These are phyloP conservation scores for Apocrypta bakeri DNA, from an alignment of 1,140 invertebrate genomes.

Conservation along the genomic window DNA sequence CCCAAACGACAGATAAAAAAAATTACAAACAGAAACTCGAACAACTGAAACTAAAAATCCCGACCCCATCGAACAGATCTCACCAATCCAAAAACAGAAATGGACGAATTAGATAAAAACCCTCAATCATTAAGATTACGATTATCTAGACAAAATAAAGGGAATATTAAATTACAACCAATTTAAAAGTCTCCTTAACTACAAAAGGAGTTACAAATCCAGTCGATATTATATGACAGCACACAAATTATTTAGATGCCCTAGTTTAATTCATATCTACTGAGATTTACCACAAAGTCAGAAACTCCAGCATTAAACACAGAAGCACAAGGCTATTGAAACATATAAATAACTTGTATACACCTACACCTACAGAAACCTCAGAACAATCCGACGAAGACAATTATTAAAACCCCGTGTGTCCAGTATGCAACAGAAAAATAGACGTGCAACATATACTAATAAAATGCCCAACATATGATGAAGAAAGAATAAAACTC, in stretches of 20 bases:
- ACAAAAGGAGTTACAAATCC: background rate
- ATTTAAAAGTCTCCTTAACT: constrained; percentile 8
- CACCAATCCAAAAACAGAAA: background rate
- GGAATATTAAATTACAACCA: constrained; percentile 4
- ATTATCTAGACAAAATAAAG: constrained; percentile 6
- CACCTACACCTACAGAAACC: background rate
- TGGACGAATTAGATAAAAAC: background rate
- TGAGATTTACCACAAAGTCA: background rate
- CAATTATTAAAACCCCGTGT: background rate
- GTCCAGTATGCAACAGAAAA: background rate
- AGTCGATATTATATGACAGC: constrained; percentile 12
- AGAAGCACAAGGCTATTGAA: constrained; percentile 29
- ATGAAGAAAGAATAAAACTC: too few species aligned
- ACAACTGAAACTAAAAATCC: too few species aligned
- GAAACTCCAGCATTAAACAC: constrained; percentile 36
- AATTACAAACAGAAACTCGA: too few species aligned
- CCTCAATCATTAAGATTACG: background rate
- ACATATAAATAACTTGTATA: background rate
- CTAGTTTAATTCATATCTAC: constrained; percentile 18
- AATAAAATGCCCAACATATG: too few species aligned
- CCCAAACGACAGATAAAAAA: too few species aligned
- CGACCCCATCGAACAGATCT: too few species aligned
- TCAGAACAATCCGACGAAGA: background rate
- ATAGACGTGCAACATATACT: background rate
- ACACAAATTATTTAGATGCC: constrained; percentile 14